These are phyloP conservation scores for Cetonia aurata DNA, from an alignment of 2,888 invertebrate species.

Conservation along the genomic window DNA sequence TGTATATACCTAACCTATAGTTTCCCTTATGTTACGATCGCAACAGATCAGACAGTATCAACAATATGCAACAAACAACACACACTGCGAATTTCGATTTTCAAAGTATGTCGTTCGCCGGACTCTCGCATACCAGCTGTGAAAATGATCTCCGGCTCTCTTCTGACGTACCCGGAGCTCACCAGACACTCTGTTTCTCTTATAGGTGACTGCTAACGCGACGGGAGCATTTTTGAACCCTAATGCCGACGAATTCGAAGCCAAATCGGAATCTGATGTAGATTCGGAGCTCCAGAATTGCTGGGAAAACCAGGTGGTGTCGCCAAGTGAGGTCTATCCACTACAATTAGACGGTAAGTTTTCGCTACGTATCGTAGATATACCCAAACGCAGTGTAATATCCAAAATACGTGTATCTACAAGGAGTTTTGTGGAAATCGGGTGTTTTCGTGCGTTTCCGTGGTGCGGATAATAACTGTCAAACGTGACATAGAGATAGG, in stretches of 20 bases:
- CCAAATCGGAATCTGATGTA: conserved; percentile 58
- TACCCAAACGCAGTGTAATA: not conserved
- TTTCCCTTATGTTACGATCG: conserved; percentile 58
- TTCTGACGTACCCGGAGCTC: no score
- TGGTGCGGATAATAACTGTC: no score
- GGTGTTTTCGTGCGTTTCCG: no score
- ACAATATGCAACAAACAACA: conserved; percentile 41
- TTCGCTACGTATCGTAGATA: not conserved
- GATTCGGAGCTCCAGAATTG: conserved; percentile 54
- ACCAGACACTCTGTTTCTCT: conserved; percentile 9
- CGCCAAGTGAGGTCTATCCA: conserved; percentile 53
- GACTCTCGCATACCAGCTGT: no score
- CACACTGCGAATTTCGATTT: no score
- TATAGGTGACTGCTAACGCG: conserved; percentile 62
- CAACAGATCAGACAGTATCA: conserved; percentile 53
- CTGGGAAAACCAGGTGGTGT: conserved; percentile 54
- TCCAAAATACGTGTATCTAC: no score
- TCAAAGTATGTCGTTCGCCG: no score
- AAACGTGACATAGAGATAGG: no score
- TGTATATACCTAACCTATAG: conserved; percentile 47
- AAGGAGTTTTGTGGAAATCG: no score
- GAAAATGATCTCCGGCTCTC: no score
- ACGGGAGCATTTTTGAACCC: conserved; percentile 58
- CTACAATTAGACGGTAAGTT: conserved; percentile 57
- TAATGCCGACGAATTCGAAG: conserved; percentile 64